phyloP scores from a whole-genome alignment of 30 jellyfish, hydroid and myxozoan species.

The Hydra vulgaris region DNA sequence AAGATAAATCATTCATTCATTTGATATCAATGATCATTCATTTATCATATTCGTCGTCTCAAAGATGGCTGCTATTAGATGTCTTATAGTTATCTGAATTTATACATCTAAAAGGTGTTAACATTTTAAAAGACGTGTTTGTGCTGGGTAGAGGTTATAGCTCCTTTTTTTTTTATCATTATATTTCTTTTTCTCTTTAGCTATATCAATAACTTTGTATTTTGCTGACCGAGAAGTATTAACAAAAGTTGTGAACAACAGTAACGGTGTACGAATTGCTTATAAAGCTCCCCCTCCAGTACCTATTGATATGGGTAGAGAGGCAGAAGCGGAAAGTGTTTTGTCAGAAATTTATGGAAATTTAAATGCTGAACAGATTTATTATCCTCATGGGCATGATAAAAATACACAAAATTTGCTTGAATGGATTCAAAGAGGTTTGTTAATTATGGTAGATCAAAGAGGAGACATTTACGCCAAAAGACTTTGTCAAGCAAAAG shows the following conservation, averaged over 20 bases:
- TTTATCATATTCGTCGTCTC: no score
- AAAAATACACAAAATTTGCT: conserved; percentile 28
- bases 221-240: conserved; percentile 41
- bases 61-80: no score
- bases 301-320: conserved; percentile 56
- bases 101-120: no score
- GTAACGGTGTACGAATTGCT: conserved; percentile 64
- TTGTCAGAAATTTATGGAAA: conserved; percentile 73
- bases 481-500: conserved; percentile 78
- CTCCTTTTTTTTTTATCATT: no score
- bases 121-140: no score
- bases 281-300: conserved; percentile 74
- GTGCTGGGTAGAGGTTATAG: no score
- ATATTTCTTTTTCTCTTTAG: no score
- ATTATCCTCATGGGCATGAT: conserved; percentile 68
- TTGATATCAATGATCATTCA: no score
- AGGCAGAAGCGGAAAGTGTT: conserved; percentile 41
- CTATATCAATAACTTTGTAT: conserved; percentile 30
- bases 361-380: conserved; percentile 76
- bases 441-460: conserved; percentile 48
- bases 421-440: conserved; percentile 60
- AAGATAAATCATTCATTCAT: no score
- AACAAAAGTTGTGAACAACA: conserved; percentile 23
- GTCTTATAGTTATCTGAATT: no score
- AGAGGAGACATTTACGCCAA: conserved; percentile 72